Conservation (phyloP, 2,888 invertebrate species). For the Sarcophaga rosellei region DNA sequence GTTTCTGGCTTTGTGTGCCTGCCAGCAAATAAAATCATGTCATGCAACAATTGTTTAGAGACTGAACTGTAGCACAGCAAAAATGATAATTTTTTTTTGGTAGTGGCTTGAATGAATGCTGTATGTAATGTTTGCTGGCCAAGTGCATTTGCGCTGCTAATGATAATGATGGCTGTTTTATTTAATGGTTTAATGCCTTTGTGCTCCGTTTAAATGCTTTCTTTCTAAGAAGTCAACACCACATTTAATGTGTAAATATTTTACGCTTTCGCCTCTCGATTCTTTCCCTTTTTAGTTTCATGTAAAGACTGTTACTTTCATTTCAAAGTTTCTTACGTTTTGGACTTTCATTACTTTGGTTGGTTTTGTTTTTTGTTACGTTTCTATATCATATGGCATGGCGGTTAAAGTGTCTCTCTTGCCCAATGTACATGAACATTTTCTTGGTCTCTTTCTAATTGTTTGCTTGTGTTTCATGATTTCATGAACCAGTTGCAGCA, state of each 20-base stretch:
- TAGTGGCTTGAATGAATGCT: conserved; percentile 26
- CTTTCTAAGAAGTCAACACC: conserved; percentile 41
- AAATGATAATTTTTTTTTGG: conserved; percentile 64
- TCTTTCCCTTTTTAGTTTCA: not conserved
- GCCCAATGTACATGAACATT: conserved; percentile 11
- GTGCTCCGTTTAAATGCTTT: conserved; percentile 40
- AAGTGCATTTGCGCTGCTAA: conserved; percentile 43
- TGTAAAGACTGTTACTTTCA: conserved; percentile 47
- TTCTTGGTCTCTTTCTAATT: conserved; percentile 3
- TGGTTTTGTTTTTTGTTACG: not conserved
- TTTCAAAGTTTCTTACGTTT: conserved; percentile 29
- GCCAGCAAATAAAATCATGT: conserved; percentile 62
- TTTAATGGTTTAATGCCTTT: conserved; percentile 55
- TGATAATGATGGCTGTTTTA: conserved; percentile 51
- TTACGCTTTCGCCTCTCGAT: not conserved
- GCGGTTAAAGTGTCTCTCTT: not conserved
- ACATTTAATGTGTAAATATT: conserved; percentile 13
- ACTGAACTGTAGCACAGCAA: conserved; percentile 46
- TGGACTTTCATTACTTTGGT: conserved; percentile 44
- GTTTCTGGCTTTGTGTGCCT: conserved; percentile 29
- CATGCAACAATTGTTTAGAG: conserved; percentile 65
- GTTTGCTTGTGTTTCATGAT: not conserved
- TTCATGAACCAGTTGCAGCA: conserved; percentile 43
- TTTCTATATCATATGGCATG: conserved; percentile 1
- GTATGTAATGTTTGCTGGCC: conserved; percentile 22